phyloP scores from a whole-genome alignment of 2,888 invertebrate species.

The Noctua fimbriata region DNA sequence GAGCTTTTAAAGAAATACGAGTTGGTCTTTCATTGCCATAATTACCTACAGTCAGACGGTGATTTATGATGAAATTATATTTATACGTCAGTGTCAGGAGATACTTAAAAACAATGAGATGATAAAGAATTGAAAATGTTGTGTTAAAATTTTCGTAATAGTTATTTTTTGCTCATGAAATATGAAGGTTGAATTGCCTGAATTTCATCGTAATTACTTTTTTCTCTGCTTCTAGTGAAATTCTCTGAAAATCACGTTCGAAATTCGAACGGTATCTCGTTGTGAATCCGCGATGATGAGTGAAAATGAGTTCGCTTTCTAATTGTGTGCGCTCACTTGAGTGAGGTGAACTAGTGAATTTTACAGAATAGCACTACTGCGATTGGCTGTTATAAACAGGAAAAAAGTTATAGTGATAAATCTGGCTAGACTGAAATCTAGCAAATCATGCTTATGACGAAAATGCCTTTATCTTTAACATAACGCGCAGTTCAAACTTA shows the following conservation, averaged over 20 bases:
- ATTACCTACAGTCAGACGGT: slow-evolving; percentile 9
- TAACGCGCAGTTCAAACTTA: neutral
- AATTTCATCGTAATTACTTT: too few relatives aligned
- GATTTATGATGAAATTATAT: slow-evolving; percentile 30
- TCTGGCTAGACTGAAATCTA: neutral
- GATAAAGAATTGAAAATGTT: neutral
- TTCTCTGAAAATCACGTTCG: too few relatives aligned
- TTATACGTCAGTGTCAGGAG: neutral
- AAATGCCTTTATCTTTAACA: neutral
- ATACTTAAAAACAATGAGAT: slow-evolving; percentile 1
- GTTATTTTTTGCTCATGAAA: neutral
- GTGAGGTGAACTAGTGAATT: neutral
- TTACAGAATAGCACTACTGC: neutral
- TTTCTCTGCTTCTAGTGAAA: too few relatives aligned
- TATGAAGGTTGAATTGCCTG: neutral
- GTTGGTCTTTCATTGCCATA: neutral
- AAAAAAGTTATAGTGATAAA: neutral
- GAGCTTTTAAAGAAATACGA: slow-evolving; percentile 18
- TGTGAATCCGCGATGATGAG: neutral
- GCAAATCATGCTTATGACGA: neutral
- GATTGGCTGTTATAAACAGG: neutral
- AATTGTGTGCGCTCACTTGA: slow-evolving; percentile 4
- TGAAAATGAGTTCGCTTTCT: neutral
- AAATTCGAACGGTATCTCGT: too few relatives aligned
- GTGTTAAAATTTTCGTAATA: neutral